Evolutionary conservation across 2,797 vertebrate species (phyloP).

Genomic region (Numenius phaeopus): DNA sequence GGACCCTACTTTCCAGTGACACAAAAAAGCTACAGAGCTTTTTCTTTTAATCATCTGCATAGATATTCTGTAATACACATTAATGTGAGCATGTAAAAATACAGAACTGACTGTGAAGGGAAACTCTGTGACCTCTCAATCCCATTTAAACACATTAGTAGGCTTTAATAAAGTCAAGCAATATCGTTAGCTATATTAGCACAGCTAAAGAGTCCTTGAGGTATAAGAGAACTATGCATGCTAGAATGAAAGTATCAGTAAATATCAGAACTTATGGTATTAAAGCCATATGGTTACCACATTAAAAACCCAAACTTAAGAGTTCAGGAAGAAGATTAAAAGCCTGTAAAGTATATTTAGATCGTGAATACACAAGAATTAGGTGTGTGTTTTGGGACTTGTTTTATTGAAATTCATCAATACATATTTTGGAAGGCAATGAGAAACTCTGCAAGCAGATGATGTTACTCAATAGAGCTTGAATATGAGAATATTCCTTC

Average conservation of each 20-base stretch:
- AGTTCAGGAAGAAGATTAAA: background rate
- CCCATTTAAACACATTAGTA: background rate
- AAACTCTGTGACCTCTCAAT: background rate
- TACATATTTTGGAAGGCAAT: background rate
- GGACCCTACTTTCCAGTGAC: background rate
- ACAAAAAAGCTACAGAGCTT: background rate
- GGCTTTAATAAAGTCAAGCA: background rate
- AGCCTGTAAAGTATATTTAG: background rate
- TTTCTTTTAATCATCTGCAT: background rate
- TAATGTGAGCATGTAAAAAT: background rate
- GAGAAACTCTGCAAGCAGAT: background rate
- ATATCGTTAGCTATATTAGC: background rate
- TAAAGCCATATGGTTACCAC: background rate
- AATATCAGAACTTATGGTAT: background rate
- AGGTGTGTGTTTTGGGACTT: background rate
- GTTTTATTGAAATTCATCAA: background rate
- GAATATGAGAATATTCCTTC: background rate
- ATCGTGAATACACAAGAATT: background rate
- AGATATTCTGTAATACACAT: background rate
- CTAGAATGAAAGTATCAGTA: background rate
- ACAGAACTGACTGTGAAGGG: background rate
- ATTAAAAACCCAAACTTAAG: background rate
- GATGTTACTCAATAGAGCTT: background rate
- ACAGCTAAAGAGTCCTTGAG: background rate
- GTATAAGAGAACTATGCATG: background rate